Conservation (phyloP, 2,888 invertebrate species). For the Hemaris fuciformis region DNA sequence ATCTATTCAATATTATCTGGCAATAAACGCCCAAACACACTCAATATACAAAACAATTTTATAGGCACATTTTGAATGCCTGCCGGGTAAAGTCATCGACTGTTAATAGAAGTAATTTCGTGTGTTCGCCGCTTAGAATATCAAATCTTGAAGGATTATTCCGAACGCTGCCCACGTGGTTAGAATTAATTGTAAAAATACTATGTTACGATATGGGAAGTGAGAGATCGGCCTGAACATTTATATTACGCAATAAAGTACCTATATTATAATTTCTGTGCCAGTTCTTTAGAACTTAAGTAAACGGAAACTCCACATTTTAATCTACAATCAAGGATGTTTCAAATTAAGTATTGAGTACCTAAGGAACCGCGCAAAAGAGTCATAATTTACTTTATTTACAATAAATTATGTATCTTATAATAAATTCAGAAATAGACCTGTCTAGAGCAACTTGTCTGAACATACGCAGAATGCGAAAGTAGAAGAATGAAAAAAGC, state of each 20-base stretch:
- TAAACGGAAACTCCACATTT: too few species aligned
- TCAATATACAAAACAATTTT: neutral
- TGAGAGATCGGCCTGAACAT: neutral
- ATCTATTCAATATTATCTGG: neutral
- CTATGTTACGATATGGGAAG: constrained; percentile 5
- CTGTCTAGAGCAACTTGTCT: too few species aligned
- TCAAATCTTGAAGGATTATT: constrained; percentile 11
- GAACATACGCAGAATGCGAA: too few species aligned
- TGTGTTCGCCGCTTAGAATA: constrained; percentile 5
- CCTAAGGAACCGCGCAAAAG: too few species aligned
- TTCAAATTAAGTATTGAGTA: too few species aligned
- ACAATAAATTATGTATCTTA: too few species aligned
- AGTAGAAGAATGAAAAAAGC: too few species aligned
- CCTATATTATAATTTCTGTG: too few species aligned
- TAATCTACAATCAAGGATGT: too few species aligned
- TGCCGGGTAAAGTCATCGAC: constrained; percentile 1
- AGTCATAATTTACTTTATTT: too few species aligned
- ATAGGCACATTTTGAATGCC: neutral
- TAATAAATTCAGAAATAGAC: too few species aligned
- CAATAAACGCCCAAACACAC: neutral
- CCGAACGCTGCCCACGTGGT: constrained; percentile 1
- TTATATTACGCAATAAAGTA: neutral
- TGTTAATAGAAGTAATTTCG: constrained; percentile 2
- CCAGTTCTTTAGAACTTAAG: too few species aligned
- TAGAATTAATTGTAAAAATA: neutral